A percentile compares a stretch with the other conserved stretches of the same genome.
Conservation (phyloP, 2,888 invertebrate genomes). For the Axea sp. region DNA sequence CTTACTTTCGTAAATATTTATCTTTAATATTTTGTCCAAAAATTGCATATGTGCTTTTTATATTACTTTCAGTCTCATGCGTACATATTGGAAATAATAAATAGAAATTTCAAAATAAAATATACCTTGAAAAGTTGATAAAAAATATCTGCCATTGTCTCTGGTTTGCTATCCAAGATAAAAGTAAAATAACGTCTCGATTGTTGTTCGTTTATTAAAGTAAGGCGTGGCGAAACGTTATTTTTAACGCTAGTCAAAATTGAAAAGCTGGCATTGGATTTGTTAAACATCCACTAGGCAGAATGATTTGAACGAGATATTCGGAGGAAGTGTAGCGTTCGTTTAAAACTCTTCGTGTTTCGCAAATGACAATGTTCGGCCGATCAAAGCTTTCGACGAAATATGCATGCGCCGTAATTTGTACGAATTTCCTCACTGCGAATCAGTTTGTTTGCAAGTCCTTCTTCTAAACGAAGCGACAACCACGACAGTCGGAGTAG, state of each 20-base stretch:
- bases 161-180: not conserved
- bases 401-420: conserved; percentile 24
- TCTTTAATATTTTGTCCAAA: conserved; percentile 37
- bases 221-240: too few relatives aligned
- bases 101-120: conserved; percentile 19
- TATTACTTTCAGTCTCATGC: conserved; percentile 28
- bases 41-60: conserved; percentile 24
- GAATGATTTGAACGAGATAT: too few relatives aligned
- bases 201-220: too few relatives aligned
- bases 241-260: too few relatives aligned
- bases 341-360: too few relatives aligned
- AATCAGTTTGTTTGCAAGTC: conserved; percentile 46
- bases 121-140: conserved; percentile 6
- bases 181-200: too few relatives aligned
- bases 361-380: conserved; percentile 5
- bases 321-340: too few relatives aligned
- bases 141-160: not conserved
- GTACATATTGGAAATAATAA: conserved; percentile 20
- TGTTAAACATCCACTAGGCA: too few relatives aligned
- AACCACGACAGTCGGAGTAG: conserved; percentile 1
- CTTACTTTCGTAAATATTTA: conserved; percentile 31
- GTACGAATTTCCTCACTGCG: conserved; percentile 40
- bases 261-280: too few relatives aligned
- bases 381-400: conserved; percentile 15
- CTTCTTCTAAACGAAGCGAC: conserved; percentile 49